Conservation (phyloP, 1,140 invertebrate genomes). For the Bombus picipes region DNA sequence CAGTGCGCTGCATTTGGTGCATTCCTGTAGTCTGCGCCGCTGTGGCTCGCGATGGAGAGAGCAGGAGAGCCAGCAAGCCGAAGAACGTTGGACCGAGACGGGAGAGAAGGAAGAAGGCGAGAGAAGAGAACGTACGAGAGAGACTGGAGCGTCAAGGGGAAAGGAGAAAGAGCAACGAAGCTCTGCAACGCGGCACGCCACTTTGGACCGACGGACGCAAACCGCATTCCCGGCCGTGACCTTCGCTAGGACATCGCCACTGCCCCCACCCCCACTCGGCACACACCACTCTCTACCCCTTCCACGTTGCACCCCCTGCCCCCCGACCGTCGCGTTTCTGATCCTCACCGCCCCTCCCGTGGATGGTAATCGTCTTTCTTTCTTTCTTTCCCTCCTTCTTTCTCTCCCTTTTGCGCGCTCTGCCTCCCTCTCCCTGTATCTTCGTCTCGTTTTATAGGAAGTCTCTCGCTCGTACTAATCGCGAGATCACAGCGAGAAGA, state of each 20-base stretch:
- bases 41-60: constrained; percentile 40
- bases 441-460: constrained; percentile 4
- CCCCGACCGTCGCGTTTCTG: constrained; percentile 51
- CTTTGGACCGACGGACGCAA: constrained; percentile 79
- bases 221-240: constrained; percentile 83
- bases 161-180: not conserved
- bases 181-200: constrained; percentile 73
- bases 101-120: constrained; percentile 36
- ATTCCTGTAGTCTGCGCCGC: constrained; percentile 77
- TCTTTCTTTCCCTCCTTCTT: not conserved
- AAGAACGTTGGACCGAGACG: not conserved
- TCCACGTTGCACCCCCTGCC: constrained; percentile 37
- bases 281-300: constrained; percentile 26
- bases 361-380: constrained; percentile 37
- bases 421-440: constrained; percentile 42
- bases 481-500: not conserved
- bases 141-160: not conserved
- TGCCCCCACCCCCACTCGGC: constrained; percentile 67
- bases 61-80: constrained; percentile 40
- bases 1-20: constrained; percentile 78
- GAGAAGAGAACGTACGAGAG: constrained; percentile 33
- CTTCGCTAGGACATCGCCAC: constrained; percentile 84
- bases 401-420: constrained; percentile 13
- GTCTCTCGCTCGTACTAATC: constrained; percentile 16
- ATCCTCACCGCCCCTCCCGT: constrained; percentile 44